A percentile compares a stretch with the other conserved stretches of the same genome.
Evolutionary conservation across 2,888 invertebrate genomes (phyloP).

Genomic region (Stegana nigrithorax): DNA sequence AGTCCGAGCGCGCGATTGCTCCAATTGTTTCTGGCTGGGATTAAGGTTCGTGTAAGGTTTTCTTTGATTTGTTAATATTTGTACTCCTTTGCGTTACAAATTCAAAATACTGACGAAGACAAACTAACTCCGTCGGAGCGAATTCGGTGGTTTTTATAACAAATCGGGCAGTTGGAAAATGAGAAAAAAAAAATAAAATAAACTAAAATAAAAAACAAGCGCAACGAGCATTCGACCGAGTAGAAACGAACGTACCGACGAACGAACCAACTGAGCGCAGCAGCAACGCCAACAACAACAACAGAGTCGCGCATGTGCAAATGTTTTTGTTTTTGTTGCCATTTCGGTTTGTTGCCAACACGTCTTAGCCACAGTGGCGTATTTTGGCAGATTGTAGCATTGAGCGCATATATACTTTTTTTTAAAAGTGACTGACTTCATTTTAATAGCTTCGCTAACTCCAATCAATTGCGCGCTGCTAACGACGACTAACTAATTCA

Average conservation of each 20-base stretch:
- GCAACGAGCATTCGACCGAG: slow-evolving; percentile 20
- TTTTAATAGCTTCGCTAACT: no score
- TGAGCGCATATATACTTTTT: no score
- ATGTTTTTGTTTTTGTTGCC: no score
- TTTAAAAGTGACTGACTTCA: no score
- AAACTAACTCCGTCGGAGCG: slow-evolving; percentile 59
- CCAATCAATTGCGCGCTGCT: no score
- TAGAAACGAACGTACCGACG: slow-evolving; percentile 14
- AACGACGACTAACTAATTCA: no score
- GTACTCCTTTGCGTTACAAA: not conserved
- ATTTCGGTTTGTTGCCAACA: no score
- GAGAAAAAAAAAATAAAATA: no score
- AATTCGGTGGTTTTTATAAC: slow-evolving; percentile 65
- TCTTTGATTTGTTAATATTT: not conserved
- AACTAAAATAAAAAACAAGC: slow-evolving; percentile 28
- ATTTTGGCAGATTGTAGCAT: no score
- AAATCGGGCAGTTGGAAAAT: slow-evolving; percentile 44
- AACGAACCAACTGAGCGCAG: slow-evolving; percentile 23
- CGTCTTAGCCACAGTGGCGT: no score
- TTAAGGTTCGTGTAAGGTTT: not conserved
- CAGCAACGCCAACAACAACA: no score
- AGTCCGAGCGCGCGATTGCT: not conserved
- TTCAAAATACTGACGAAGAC: slow-evolving; percentile 49
- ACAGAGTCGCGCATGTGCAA: no score
- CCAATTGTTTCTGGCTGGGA: not conserved